Percentiles rank a stretch among this genome's conserved stretches.
Evolutionary conservation across 2,797 vertebrate species (phyloP).

Genomic region (Botia kubotai): DNA sequence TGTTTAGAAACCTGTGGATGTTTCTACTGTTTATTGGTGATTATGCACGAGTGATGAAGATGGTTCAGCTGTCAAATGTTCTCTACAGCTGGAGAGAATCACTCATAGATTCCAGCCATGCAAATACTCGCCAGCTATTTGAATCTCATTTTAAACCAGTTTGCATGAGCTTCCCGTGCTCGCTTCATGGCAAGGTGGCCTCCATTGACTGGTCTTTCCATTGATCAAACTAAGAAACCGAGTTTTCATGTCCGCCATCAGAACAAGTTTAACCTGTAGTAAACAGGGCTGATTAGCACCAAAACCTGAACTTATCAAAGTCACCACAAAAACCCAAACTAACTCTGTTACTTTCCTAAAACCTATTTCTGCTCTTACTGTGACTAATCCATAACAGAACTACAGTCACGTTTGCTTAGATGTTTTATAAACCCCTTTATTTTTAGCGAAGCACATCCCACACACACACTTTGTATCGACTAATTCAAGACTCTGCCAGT

Average conservation of each 20-base stretch:
- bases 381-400: background rate
- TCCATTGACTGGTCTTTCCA: constrained; percentile 1
- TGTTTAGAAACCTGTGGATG: constrained; percentile 16
- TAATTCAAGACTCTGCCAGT: background rate
- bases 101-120: constrained; percentile 62
- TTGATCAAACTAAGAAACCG: constrained; percentile 19
- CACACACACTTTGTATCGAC: background rate
- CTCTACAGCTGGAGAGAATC: constrained; percentile 41
- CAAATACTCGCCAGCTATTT: constrained; percentile 65
- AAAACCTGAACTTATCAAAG: background rate
- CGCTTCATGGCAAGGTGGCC: background rate
- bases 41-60: background rate
- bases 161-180: constrained; percentile 59
- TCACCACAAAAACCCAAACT: background rate
- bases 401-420: background rate
- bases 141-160: constrained; percentile 59
- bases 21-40: constrained; percentile 33
- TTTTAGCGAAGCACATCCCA: background rate
- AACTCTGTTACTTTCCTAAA: background rate
- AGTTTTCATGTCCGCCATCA: background rate
- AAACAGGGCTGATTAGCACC: too few species aligned
- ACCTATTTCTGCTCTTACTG: background rate
- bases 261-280: background rate
- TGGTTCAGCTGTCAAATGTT: constrained; percentile 68
- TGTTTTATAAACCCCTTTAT: background rate